A percentile compares a stretch with the other conserved stretches of the same genome.
Conservation (phyloP, 2,888 invertebrate genomes). For the Dendrolimus houi region DNA sequence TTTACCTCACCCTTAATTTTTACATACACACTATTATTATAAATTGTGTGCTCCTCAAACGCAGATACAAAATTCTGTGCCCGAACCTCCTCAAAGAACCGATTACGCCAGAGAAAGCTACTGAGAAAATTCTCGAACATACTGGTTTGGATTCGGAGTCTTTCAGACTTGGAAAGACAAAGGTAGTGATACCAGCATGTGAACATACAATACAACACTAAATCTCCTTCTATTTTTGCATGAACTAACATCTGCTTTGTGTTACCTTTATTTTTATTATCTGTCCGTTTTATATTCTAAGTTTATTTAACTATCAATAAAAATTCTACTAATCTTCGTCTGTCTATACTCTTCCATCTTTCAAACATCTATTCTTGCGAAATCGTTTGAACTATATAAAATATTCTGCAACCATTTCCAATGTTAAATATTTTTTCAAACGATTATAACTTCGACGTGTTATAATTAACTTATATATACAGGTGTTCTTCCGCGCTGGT, state of each 20-base stretch:
- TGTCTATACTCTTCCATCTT: conserved; percentile 8
- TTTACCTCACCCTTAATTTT: conserved; percentile 24
- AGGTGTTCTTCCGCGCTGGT: conserved; percentile 99
- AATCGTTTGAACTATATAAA: not conserved
- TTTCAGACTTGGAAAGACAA: conserved; percentile 96
- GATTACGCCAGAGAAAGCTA: conserved; percentile 85
- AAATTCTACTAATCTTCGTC: conserved; percentile 5
- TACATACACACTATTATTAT: conserved; percentile 44
- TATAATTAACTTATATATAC: conserved; percentile 45
- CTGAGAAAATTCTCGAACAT: conserved; percentile 87
- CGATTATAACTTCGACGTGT: not conserved
- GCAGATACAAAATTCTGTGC: conserved; percentile 99
- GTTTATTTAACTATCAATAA: not conserved
- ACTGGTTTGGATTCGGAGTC: conserved; percentile 94
- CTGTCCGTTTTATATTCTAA: not conserved
- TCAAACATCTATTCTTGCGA: conserved; percentile 1
- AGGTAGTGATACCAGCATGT: conserved; percentile 81
- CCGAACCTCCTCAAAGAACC: conserved; percentile 88
- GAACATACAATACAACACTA: conserved; percentile 31
- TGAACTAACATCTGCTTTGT: conserved; percentile 10
- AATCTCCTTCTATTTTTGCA: conserved; percentile 32
- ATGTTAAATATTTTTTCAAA: not conserved
- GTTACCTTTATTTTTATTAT: not conserved
- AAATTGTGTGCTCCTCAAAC: conserved; percentile 63
- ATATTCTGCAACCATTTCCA: not conserved